Conservation (phyloP, 2,888 invertebrate species). For the Timandra comae region DNA sequence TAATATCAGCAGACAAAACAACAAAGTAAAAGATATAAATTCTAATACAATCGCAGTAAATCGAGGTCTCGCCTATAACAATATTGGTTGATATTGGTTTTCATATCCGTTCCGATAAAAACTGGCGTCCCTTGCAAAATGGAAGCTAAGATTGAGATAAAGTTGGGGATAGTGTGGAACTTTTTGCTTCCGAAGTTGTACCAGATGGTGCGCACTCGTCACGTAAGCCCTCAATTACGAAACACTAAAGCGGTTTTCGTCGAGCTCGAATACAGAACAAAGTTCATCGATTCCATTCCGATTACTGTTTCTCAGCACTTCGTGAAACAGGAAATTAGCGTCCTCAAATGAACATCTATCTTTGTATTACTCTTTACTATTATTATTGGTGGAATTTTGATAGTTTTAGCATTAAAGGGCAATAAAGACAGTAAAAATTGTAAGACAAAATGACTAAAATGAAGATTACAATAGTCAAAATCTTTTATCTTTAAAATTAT, state of each 20-base stretch:
- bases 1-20: no score
- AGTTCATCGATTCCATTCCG: slow-evolving; percentile 64
- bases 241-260: slow-evolving; percentile 64
- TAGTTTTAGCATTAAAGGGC: no score
- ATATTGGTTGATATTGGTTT: slow-evolving; percentile 49
- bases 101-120: slow-evolving; percentile 44
- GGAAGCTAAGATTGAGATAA: slow-evolving; percentile 69
- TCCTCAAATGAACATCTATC: slow-evolving; percentile 20
- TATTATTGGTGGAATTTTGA: no score
- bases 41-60: slow-evolving; percentile 34
- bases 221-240: slow-evolving; percentile 75
- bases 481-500: no score
- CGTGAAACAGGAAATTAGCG: slow-evolving; percentile 27
- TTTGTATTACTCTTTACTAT: background rate
- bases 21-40: no score
- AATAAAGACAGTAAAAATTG: no score
- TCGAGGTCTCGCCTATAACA: slow-evolving; percentile 33
- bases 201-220: slow-evolving; percentile 66
- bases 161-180: slow-evolving; percentile 57
- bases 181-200: slow-evolving; percentile 57
- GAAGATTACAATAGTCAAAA: no score
- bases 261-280: slow-evolving; percentile 53
- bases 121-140: slow-evolving; percentile 43
- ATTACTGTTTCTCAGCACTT: slow-evolving; percentile 49
- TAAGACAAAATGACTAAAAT: no score